Base-by-base conservation (phyloP, 2,113 vertebrate species). In the Crotophaga sulcirostris region DNA sequence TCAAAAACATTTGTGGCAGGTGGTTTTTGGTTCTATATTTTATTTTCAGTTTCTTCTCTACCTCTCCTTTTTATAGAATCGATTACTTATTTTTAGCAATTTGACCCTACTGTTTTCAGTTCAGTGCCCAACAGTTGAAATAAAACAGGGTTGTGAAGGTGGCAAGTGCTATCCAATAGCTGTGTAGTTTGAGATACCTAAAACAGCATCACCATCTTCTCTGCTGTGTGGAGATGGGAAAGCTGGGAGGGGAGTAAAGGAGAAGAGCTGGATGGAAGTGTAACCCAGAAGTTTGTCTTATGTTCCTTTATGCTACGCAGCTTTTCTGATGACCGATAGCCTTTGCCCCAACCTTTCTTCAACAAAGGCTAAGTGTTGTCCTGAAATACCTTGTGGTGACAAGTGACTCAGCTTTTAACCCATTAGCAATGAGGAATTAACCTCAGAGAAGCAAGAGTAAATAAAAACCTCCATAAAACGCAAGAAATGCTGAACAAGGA, bases 301-400 rank as follows among this genome's bases (percentile, higher is more conserved):
- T 2, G 4, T 74, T 70, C 13, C 21, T 66, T 84, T 81, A 24
- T 45, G 19, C 45, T 4, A 0, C 51, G 24, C 10, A 66, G 25
- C 8, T 81, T 58, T 81, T 87, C 28, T 47, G 3, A 38, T 89
- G 15, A 20, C 14, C 28, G 38, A 1, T 62, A 47, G 4, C 24
- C 23, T 79, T 83, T 69, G 19, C 16, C 34, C 24, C 19, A 54
- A 0, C 26, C 31, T 67, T 89, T 36, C 11, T 78, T 13, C 28
- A 13, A 1, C 51, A n/a, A 63, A 59, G 34, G 4, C 52, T 56
- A 15, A 23, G 6, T 56, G 36, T 83, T n/a, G 31, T 73, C 24
- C 19, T 1, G 2, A 58, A 75, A 51, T 0, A 1, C 2, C 1
- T 28, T 63, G 24, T 54, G 47, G 23, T 51, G 52, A 47, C 16